These are phyloP conservation scores for Ophion slaviceki DNA, from an alignment of 2,888 invertebrate genomes.

Conservation along the genomic window DNA sequence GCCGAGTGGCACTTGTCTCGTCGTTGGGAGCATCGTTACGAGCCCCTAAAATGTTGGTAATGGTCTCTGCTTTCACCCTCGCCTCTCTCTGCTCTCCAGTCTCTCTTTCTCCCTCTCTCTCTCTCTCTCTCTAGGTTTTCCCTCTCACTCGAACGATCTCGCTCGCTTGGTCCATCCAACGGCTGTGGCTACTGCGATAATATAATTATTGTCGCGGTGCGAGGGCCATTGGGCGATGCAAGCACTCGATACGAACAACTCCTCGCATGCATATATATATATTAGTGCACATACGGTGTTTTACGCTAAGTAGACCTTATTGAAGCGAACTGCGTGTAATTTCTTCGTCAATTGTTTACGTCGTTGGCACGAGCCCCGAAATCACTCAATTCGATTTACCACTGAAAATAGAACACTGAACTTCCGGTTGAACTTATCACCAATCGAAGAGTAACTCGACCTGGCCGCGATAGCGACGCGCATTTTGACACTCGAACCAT, in stretches of 20 bases:
- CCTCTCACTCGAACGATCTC: slow-evolving; percentile 14
- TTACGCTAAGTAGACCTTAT: neutral
- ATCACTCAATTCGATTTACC: too few species aligned
- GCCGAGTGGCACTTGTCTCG: slow-evolving; percentile 66
- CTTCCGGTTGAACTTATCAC: too few species aligned
- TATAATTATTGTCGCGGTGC: slow-evolving; percentile 65
- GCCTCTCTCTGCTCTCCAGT: slow-evolving; percentile 15
- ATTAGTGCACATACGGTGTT: slow-evolving; percentile 2
- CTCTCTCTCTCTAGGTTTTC: slow-evolving; percentile 22
- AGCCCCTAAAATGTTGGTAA: slow-evolving; percentile 67
- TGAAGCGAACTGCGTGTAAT: neutral
- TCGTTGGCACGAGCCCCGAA: too few species aligned
- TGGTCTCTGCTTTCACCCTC: slow-evolving; percentile 65
- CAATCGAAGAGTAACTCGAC: too few species aligned
- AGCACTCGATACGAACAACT: slow-evolving; percentile 53
- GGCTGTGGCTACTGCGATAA: slow-evolving; percentile 65
- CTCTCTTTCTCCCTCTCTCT: slow-evolving; percentile 13
- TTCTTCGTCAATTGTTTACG: neutral
- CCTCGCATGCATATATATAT: neutral
- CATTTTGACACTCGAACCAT: too few species aligned
- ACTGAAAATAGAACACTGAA: too few species aligned
- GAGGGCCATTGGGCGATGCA: slow-evolving; percentile 57
- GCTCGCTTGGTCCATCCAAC: slow-evolving; percentile 43
- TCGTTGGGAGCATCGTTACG: slow-evolving; percentile 66
- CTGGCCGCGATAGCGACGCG: too few species aligned